Base-by-base conservation (phyloP, 2,113 vertebrate genomes). In the Butorides virescens region DNA sequence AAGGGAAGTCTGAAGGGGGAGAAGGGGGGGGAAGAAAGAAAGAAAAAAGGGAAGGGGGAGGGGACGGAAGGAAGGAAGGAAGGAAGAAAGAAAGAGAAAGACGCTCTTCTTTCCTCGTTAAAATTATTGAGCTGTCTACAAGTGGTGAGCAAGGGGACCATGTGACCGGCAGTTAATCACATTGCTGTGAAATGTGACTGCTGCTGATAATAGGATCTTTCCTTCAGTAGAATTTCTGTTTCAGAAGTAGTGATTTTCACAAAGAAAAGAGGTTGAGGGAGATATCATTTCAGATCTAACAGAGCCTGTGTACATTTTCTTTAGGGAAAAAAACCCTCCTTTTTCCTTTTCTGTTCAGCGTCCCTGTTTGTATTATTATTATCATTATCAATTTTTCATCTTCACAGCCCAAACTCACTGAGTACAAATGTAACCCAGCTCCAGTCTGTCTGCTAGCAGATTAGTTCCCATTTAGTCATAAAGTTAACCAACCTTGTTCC, bases 91-190 rank as follows among this genome's bases (percentile, higher is more conserved):
- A 22, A 49, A 49, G 22, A 66, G 44, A 86, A 73, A 86, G 83
- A 95, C 3, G 0, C 52, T 89, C 32, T 90, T 78, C 78, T 96
- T 95, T 89, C 93, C 95, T 96, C 6, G 82, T 96, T 97, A 97
- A 94, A 97, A 97, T 97, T 97, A 97, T 97, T 97, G 95, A 97
- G 94, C 93, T 97, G 94, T 96, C 96, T 96, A 90, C 87, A 93
- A 97, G 90, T 95, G 92, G 80, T 76, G 90, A 96, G 93, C 55
- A 30, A 90, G 88, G 90, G 63, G 63, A 80, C 49, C 92, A 95
- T 70, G 93, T 96, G 94, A 95, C 91, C 88, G 17, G 91, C 94
- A 96, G 92, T 96, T 97, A 97, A 97, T 97, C 96, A 97, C 95
- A 92, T 91, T 95, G 95, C 96, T 95, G 96, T 93, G 95, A 97